These are phyloP conservation scores for Trematomus loennbergii DNA, from an alignment of 2,113 vertebrate genomes.

Conservation along the genomic window DNA sequence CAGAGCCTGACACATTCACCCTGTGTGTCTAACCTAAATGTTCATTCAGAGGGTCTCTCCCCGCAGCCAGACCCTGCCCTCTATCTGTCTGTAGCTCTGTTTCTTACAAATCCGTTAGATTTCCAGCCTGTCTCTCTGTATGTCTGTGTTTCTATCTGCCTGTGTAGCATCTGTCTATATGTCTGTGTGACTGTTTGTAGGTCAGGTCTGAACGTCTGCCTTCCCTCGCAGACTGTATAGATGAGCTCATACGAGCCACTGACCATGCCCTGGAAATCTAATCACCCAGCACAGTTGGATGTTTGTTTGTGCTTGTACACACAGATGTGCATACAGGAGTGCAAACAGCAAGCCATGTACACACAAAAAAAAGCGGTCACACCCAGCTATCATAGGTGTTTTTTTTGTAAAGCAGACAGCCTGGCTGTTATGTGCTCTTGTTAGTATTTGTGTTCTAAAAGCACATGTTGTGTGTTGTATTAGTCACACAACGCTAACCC, in stretches of 20 bases:
- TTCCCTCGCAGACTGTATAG: slow-evolving; percentile 25
- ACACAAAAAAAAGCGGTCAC: slow-evolving; percentile 64
- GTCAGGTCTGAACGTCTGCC: slow-evolving; percentile 42
- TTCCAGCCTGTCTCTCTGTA: slow-evolving; percentile 11
- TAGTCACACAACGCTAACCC: slow-evolving; percentile 67
- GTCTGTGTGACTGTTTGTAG: slow-evolving; percentile 44
- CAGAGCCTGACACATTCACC: slow-evolving; percentile 49
- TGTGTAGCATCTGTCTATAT: neutral
- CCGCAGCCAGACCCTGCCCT: slow-evolving; percentile 55
- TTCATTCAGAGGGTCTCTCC: slow-evolving; percentile 65
- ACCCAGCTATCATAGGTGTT: slow-evolving; percentile 27
- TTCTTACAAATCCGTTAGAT: slow-evolving; percentile 19
- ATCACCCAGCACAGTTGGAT: slow-evolving; percentile 76
- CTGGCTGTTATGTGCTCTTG: slow-evolving; percentile 45
- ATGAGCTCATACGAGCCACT: slow-evolving; percentile 56
- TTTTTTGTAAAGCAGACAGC: neutral
- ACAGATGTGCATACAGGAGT: slow-evolving; percentile 80
- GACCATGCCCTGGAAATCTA: slow-evolving; percentile 76
- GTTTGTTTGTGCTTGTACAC: slow-evolving; percentile 75
- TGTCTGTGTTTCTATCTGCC: neutral
- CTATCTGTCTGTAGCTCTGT: slow-evolving; percentile 38
- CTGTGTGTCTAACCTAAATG: slow-evolving; percentile 77
- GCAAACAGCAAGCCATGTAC: slow-evolving; percentile 64
- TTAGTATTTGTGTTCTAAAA: slow-evolving; percentile 58
- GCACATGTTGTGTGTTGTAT: slow-evolving; percentile 58